These are phyloP conservation scores for Dreissena rostriformis DNA, from an alignment of 1,140 invertebrate species.

Conservation along the genomic window DNA sequence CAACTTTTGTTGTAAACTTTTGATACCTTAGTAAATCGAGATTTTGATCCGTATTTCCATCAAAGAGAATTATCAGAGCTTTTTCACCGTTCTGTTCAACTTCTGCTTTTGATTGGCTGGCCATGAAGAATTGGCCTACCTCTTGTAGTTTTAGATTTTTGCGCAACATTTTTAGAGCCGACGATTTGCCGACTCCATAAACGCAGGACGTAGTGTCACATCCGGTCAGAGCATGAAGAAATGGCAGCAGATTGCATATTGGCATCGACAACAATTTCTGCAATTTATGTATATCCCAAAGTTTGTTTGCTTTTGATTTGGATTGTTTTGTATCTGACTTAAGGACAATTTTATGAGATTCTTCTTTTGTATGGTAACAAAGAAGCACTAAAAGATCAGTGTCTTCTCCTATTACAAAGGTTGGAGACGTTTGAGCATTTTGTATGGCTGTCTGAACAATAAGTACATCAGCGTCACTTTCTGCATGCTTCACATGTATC, in stretches of 20 bases:
- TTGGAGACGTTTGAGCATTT: background rate
- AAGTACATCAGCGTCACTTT: slow-evolving; percentile 37
- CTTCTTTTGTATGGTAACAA: background rate
- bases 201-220: slow-evolving; percentile 47
- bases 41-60: background rate
- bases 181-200: background rate
- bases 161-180: slow-evolving; percentile 7
- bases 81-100: background rate
- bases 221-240: slow-evolving; percentile 36
- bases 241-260: slow-evolving; percentile 1
- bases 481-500: background rate
- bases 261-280: background rate
- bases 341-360: background rate
- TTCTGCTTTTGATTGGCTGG: background rate
- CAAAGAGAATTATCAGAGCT: background rate
- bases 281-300: slow-evolving; percentile 40
- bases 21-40: slow-evolving; percentile 30
- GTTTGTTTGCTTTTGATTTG: background rate
- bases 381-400: slow-evolving; percentile 50
- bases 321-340: background rate
- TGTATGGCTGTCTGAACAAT: slow-evolving; percentile 29
- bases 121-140: background rate
- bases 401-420: slow-evolving; percentile 44
- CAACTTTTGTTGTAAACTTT: slow-evolving; percentile 10
- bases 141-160: background rate